These are phyloP conservation scores for Mirounga angustirostris DNA, from an alignment of 2,113 vertebrate genomes.

Conservation along the genomic window DNA sequence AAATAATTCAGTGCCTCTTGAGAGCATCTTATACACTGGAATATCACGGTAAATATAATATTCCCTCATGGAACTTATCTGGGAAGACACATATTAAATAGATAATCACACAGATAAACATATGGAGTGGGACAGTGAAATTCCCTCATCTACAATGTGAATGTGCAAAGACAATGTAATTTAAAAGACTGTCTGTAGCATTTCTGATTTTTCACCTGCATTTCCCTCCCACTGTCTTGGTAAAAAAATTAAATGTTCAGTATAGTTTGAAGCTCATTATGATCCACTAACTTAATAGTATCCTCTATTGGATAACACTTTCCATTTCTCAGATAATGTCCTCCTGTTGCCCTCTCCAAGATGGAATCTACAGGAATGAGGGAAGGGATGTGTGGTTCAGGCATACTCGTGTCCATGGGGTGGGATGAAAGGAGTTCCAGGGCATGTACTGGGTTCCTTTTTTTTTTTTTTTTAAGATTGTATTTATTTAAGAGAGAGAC, in stretches of 20 bases:
- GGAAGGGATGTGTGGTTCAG: background rate
- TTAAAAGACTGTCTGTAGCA: background rate
- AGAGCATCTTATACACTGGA: background rate
- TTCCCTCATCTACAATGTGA: background rate
- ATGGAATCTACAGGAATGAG: background rate
- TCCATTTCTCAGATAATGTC: background rate
- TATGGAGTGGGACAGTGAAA: background rate
- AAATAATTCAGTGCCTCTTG: constrained; percentile 16
- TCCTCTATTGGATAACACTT: background rate
- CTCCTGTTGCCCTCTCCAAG: background rate
- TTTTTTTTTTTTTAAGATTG: background rate
- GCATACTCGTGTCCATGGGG: background rate
- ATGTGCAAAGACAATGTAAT: background rate
- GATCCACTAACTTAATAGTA: background rate
- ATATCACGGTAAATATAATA: background rate
- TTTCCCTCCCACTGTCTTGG: background rate
- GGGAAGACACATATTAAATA: background rate
- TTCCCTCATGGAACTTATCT: background rate
- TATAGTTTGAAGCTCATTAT: background rate
- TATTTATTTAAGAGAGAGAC: too few relatives aligned
- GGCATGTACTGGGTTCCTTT: too few relatives aligned
- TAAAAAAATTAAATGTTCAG: background rate
- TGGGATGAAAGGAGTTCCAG: background rate
- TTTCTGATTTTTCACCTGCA: background rate
- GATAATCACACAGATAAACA: constrained; percentile 20